These are phyloP conservation scores for Dipodomys stephensi DNA, from an alignment of 2,113 vertebrate species.

Conservation along the genomic window DNA sequence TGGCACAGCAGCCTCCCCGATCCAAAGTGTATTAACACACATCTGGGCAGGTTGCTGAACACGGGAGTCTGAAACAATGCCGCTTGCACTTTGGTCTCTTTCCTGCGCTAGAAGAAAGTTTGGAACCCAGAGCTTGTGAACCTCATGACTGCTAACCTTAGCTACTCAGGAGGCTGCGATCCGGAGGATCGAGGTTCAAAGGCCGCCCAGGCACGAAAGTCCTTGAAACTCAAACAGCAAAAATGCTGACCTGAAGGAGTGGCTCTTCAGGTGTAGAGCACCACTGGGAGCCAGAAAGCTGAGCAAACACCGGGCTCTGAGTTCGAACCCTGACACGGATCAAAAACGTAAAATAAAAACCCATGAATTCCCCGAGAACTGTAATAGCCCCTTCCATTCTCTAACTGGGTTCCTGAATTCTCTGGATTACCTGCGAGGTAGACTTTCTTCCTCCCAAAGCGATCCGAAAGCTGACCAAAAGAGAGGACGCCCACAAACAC, in stretches of 20 bases:
- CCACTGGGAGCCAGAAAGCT: too few relatives aligned
- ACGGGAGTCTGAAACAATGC: neutral
- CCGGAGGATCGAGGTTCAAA: too few relatives aligned
- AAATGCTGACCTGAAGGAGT: too few relatives aligned
- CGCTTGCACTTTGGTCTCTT: neutral
- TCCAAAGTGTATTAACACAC: neutral
- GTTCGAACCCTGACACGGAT: too few relatives aligned
- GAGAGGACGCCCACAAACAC: slow-evolving; percentile 89
- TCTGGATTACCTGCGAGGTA: slow-evolving; percentile 88
- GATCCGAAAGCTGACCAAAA: slow-evolving; percentile 90
- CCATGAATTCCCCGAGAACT: neutral
- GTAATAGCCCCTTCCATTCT: neutral
- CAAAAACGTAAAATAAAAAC: too few relatives aligned
- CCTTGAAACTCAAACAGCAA: too few relatives aligned
- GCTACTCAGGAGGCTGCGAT: too few relatives aligned
- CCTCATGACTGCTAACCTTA: too few relatives aligned
- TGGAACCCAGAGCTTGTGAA: neutral
- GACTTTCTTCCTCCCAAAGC: slow-evolving; percentile 88
- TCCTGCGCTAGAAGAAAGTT: neutral
- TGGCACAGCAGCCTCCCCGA: neutral
- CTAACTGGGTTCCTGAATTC: neutral
- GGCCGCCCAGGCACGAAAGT: too few relatives aligned
- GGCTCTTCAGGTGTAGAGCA: too few relatives aligned
- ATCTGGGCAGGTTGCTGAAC: neutral
- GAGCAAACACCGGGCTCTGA: too few relatives aligned